A percentile compares a stretch with the other conserved stretches of the same genome.
Conservation (phyloP, 2,113 vertebrate genomes). For the Pelusios castaneus region DNA sequence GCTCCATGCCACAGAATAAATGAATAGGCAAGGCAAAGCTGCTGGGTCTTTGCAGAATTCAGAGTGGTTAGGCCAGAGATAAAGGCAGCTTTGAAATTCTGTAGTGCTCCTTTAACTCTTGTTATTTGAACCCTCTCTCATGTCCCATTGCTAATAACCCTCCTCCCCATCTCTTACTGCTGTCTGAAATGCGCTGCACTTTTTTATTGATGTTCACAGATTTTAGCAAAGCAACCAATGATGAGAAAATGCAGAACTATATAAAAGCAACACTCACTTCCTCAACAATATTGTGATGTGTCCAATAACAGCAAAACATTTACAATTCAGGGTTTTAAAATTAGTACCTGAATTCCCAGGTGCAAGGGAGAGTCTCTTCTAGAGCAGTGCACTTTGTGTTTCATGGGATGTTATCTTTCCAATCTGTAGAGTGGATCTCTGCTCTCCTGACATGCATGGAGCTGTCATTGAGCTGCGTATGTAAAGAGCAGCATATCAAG, state of each 20-base stretch:
- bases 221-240: neutral
- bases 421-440: neutral
- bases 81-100: neutral
- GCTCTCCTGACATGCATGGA: neutral
- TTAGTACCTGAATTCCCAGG: neutral
- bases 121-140: neutral
- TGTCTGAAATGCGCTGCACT: neutral
- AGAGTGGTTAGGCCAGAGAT: neutral
- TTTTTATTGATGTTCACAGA: neutral
- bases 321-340: neutral
- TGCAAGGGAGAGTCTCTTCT: neutral
- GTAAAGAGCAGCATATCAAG: too few relatives aligned
- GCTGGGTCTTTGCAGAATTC: neutral
- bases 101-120: neutral
- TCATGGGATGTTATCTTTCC: neutral
- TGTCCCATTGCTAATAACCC: neutral
- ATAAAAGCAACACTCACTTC: neutral
- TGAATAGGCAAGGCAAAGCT: neutral
- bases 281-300: neutral
- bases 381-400: neutral
- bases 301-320: neutral
- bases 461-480: too few relatives aligned
- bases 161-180: neutral
- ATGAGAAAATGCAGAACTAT: neutral
- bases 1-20: neutral